Base-by-base conservation (phyloP, 2,888 invertebrate species). In the Coecobrya sp. region DNA sequence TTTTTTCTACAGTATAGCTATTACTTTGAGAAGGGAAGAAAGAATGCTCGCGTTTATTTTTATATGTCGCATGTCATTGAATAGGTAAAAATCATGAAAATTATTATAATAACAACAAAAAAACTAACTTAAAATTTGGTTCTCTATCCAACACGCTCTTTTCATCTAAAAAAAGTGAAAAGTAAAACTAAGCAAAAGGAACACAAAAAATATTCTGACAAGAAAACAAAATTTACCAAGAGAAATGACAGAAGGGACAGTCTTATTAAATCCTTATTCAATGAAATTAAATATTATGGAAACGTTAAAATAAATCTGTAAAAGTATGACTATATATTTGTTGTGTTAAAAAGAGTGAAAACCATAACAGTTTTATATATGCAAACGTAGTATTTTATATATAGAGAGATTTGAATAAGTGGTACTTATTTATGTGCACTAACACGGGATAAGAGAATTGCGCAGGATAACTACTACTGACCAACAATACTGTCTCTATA, bases 381-480 rank as follows among this genome's bases (percentile, higher is more conserved):
- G 16, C 2, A 55, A n/a, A 55, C n/a, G 55, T n/a, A 55, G 55
- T 55, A 55, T 13, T 55, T n/a, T 55, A 62, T 25, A 62, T n/a
- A n/a, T 55, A n/a, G 5, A 42, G 42, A 42, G 4, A 7, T 49
- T 49, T 49, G 42, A 36, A 22, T 19, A 22, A 36, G 19, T 16
- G 27, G 45, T 45, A 45, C 19, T n/a, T 73, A 76, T 76, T 19
- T 45, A 76, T 76, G 73, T 76, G 73, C 73, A 76, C 45, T 76
- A 79, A 52, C 52, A 52, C 27, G 79, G 79, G 79, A 52, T 79
- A 79, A 79, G 52, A 79, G 79, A 52, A 52, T 79, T 79, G 79
- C 79, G 79, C 79, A 79, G 79, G 79, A 79, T 79, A 79, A 79
- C 79, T 79, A 79, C 79, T 79, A 79, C 79, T 79, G 79, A 79